Evolutionary conservation across 2,797 vertebrate genomes (phyloP), one percentile per base, ranked within the genome.

Genomic region (Acipenser oxyrinchus): DNA sequence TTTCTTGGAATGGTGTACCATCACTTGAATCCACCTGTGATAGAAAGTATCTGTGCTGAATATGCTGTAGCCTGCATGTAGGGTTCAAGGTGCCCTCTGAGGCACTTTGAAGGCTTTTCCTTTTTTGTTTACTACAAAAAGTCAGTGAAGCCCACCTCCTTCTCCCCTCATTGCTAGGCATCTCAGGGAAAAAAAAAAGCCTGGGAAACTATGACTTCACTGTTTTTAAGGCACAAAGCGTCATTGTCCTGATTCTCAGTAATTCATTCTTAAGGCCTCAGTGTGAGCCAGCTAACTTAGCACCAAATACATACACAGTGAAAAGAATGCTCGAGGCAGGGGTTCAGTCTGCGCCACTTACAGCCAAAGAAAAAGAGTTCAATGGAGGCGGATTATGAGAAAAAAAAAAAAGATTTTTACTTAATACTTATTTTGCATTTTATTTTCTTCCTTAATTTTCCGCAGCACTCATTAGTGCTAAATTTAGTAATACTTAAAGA

Each of bases 201-300:
- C 86, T 63, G 49, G 79, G 81, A 81, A 83, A 83, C 76, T 80
- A 78, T 82, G 81, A 80, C 76, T 81, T 78, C 77, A 80, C 79
- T 82, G 77, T 78, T 82, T 82, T 76, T 76, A 68, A 72, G 48
- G 72, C 72, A 86, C 78, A 85, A 83, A 81, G 79, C 72, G 71
- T 75, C 75, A 81, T 81, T 85, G 79, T 86, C 74, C 73, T 66
- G 65, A 58, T 78, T 60, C 72, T 69, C 51, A 63, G 62, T 48
- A 48, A 65, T 67, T 65, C 52, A 71, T 62, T 61, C 61, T 81
- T 48, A 68, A 49, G n/a, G 18, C 13, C 15, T 57, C 51, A 62
- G 51, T 60, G 7, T 15, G 53, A 66, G 15, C 49, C 49, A 48
- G 52, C 59, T 62, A 63, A 50, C 65, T 23, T 48, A 10, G 55